Base-by-base conservation (phyloP, 2,888 invertebrate genomes). In the Emmelina monodactyla region DNA sequence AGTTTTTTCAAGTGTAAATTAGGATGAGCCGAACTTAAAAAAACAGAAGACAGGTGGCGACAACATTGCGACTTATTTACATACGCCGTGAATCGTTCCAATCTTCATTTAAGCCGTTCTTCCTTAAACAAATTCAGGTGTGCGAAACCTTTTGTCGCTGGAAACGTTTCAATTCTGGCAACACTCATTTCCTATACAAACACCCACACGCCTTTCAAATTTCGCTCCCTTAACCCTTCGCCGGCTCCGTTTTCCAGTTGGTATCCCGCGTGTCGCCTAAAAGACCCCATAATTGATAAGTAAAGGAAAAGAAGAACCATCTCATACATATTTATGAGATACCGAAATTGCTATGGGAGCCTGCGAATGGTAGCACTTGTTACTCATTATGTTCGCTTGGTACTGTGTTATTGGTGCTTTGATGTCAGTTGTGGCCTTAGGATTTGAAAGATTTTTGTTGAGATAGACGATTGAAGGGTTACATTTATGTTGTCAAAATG, bases 231-330 rank as follows among this genome's bases (percentile, higher is more conserved):
- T 69, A 75, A 73, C 75, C 73, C 75, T 73, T 71, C 68, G 51
- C 41, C 54, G 44, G 49, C 34, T 47, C 60, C 54, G 61, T 56
- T 61, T 62, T 57, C 62, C 58, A 53, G 47, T 56, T 53, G 57
- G 51, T 47, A 58, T 58, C 62, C 61, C 60, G 53, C 57, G 60
- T 62, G 71, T 68, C 66, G 62, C 56, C 63, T 68, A 72, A 76
- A 78, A 70, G 71, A 62, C 66, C 72, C 69, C 66, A 67, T 80
- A 80, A 81, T 81, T 81, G 80, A 75, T 79, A 80, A 80, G 78
- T 75, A 75, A 75, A 78, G 78, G 72, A 79, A 79, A 78, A 79
- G 75, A 78, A 76, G 68, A 69, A 56, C 69, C 63, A 62, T 66
- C 69, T 66, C 61, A 76, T 78, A 76, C 75, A 78, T 78, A 79